Base-by-base conservation (phyloP, 2,113 vertebrate species). In the human (Homo sapiens) region DNA sequence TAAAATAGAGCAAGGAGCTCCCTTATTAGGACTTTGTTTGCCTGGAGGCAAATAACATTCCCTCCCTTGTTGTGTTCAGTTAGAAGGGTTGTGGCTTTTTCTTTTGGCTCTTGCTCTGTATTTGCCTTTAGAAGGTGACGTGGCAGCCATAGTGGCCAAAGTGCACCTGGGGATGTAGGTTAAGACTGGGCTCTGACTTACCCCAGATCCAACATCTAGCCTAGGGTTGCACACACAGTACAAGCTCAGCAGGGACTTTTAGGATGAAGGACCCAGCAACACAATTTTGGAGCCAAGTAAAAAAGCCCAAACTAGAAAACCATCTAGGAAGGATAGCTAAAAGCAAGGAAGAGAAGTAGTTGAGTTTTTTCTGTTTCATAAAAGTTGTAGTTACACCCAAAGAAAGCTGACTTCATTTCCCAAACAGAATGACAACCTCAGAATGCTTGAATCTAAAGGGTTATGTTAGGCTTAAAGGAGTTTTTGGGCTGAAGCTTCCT, bases 1-100 rank as follows among this genome's bases (percentile, higher is more conserved):
- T 13, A 95, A 97, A 96, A 76, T 3, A 83, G 82, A 43, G 61
- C 84, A 83, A 81, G 59, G 94, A 35, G 22, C 55, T 79, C 55
- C 75, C 73, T 92, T 66, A 23, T 45, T 14, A 45, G 81, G 12
- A 64, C 81, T 92, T 35, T 93, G 87, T 84, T 79, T 50, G 75
- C 61, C 88, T 70, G 5, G 23, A 40, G 48, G 82, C 75, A 40
- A 55, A 79, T 40, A 93, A 40, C n/a, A 43, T 68, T 78, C 66
- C 75, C 85, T 84, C 55, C n/a, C 45, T 95, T 78, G 5, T 17
- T 27, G 2, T 5, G 40, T 85, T 87, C 66, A n/a, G 0, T 66
- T 76, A 82, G 27, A 25, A 12, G 89, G 70, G 16, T 43, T 23
- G 23, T 10, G 76, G 76, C 80, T 81, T 66, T 64, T 96, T 81